Evolutionary conservation across 2,113 vertebrate genomes (phyloP).

Genomic region (Odobenus rosmarus): DNA sequence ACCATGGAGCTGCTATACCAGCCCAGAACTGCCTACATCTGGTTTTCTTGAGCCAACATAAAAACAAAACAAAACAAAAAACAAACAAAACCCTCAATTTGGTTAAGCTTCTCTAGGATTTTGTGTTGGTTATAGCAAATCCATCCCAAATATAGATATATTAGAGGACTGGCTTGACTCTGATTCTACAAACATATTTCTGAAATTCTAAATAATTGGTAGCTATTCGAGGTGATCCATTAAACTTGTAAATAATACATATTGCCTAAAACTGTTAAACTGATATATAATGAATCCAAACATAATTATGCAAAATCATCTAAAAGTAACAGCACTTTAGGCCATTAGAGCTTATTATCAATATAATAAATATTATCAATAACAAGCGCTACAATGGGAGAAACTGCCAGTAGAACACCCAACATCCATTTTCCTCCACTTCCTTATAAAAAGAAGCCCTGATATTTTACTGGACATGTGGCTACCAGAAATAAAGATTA

Average conservation of each 20-base stretch:
- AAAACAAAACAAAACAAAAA: neutral
- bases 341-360: neutral
- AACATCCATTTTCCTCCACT: neutral
- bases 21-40: neutral
- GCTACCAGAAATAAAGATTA: neutral
- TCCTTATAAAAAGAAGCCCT: neutral
- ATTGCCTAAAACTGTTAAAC: neutral
- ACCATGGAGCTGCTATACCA: neutral
- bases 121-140: neutral
- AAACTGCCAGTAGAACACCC: neutral
- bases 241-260: neutral
- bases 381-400: neutral
- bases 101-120: neutral
- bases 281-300: neutral
- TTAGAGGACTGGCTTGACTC: neutral
- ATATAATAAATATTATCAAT: neutral
- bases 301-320: neutral
- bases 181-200: constrained; percentile 31
- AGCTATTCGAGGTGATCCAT: neutral
- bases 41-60: neutral
- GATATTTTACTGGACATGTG: neutral
- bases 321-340: neutral
- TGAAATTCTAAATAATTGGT: constrained; percentile 4
- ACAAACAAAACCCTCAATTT: neutral
- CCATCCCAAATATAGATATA: neutral